These are phyloP conservation scores for Oreochromis spilurus DNA, from an alignment of 2,113 vertebrate species.

Conservation along the genomic window DNA sequence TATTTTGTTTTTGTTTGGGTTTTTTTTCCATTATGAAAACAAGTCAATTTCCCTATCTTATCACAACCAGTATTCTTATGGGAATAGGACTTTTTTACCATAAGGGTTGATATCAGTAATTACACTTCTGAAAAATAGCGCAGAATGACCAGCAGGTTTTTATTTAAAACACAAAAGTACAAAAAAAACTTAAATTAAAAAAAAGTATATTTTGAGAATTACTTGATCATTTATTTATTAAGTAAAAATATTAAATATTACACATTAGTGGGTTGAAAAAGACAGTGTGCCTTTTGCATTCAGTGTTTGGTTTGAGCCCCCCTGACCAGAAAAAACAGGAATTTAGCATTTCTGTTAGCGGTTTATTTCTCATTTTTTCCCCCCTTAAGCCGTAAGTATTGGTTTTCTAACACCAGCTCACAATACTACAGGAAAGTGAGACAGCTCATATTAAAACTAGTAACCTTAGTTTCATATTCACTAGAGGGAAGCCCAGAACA, in stretches of 20 bases:
- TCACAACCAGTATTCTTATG: not conserved
- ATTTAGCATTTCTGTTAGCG: not conserved
- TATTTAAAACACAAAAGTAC: not conserved
- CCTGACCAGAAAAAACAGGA: not conserved
- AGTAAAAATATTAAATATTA: not conserved
- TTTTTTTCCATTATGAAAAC: not conserved
- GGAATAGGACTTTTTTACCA: not conserved
- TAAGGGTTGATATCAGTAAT: not conserved
- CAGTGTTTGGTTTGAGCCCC: not conserved
- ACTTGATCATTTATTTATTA: not conserved
- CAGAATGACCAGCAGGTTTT: not conserved
- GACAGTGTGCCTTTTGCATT: not conserved
- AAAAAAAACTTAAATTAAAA: not conserved
- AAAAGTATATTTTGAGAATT: accelerated
- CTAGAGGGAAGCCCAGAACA: not conserved
- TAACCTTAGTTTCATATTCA: not conserved
- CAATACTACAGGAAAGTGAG: not conserved
- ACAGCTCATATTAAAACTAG: not conserved
- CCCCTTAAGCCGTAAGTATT: not conserved
- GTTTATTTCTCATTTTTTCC: not conserved
- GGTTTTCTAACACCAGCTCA: not conserved
- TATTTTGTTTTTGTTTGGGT: not conserved
- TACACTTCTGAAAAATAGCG: not conserved
- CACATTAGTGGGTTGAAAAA: accelerated
- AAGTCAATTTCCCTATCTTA: not conserved